phyloP scores from a whole-genome alignment of 2,113 vertebrate genomes.

The Serinus canaria region DNA sequence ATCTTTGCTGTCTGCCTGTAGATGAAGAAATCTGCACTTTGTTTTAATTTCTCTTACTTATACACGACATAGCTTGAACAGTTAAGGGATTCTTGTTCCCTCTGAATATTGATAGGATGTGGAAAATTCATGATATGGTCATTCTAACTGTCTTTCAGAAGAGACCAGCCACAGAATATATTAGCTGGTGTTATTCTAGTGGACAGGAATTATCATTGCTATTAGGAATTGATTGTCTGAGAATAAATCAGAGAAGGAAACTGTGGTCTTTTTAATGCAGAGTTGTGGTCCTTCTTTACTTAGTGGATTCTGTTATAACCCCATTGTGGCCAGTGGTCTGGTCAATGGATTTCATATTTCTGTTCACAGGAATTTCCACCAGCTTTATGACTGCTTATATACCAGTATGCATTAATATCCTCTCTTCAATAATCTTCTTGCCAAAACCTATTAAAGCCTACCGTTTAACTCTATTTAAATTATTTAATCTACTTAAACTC shows the following conservation, averaged over 20 bases:
- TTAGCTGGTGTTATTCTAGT: background rate
- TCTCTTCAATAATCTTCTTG: background rate
- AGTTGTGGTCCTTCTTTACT: background rate
- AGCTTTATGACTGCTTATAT: background rate
- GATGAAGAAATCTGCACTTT: background rate
- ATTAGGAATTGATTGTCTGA: background rate
- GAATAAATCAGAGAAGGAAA: conserved; percentile 5
- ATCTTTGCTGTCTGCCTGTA: background rate
- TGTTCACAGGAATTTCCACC: background rate
- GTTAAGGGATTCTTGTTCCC: background rate
- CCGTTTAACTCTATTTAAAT: background rate
- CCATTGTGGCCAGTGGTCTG: conserved; percentile 1
- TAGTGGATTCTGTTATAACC: background rate
- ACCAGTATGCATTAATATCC: background rate
- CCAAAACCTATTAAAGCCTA: background rate
- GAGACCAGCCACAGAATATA: background rate
- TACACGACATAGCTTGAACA: background rate
- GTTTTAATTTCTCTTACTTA: conserved; percentile 12
- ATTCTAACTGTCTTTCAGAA: background rate
- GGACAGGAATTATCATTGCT: background rate
- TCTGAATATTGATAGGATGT: background rate
- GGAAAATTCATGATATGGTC: background rate
- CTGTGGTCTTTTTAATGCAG: background rate
- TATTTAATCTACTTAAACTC: background rate
- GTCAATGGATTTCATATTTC: conserved; percentile 5